phyloP scores from a whole-genome alignment of 2,888 invertebrate species.

The Physocephala rufipes region DNA sequence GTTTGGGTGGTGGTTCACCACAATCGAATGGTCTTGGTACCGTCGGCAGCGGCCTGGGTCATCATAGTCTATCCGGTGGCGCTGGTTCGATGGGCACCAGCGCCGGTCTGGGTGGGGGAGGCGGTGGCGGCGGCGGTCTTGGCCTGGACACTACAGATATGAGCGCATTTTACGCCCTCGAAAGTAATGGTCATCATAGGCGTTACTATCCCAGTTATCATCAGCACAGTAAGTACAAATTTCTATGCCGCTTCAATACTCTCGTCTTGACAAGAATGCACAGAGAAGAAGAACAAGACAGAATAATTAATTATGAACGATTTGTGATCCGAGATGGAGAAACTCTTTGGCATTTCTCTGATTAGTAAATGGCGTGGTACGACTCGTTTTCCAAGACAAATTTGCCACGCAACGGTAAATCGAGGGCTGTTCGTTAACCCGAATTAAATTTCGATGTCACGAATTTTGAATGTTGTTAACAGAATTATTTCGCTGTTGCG shows the following conservation, averaged over 20 bases:
- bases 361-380: too few relatives aligned
- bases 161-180: constrained; percentile 66
- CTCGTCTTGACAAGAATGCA: not conserved
- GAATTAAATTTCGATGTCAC: too few relatives aligned
- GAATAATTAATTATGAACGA: not conserved
- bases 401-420: too few relatives aligned
- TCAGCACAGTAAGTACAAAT: constrained; percentile 62
- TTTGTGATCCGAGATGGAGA: not conserved
- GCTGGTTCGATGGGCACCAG: constrained; percentile 60
- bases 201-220: constrained; percentile 67
- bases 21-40: constrained; percentile 62
- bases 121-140: constrained; percentile 53
- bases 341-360: too few relatives aligned
- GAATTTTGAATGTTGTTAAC: too few relatives aligned
- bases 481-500: too few relatives aligned
- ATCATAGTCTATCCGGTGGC: constrained; percentile 57
- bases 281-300: not conserved
- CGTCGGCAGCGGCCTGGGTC: constrained; percentile 59
- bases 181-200: constrained; percentile 65
- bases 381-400: too few relatives aligned
- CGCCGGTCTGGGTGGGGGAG: constrained; percentile 54
- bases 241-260: too few relatives aligned
- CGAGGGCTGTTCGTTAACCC: too few relatives aligned
- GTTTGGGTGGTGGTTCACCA: constrained; percentile 65
- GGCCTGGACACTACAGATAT: constrained; percentile 65